Evolutionary conservation across 1,140 invertebrate genomes (phyloP).

Genomic region (Drosophila miranda): DNA sequence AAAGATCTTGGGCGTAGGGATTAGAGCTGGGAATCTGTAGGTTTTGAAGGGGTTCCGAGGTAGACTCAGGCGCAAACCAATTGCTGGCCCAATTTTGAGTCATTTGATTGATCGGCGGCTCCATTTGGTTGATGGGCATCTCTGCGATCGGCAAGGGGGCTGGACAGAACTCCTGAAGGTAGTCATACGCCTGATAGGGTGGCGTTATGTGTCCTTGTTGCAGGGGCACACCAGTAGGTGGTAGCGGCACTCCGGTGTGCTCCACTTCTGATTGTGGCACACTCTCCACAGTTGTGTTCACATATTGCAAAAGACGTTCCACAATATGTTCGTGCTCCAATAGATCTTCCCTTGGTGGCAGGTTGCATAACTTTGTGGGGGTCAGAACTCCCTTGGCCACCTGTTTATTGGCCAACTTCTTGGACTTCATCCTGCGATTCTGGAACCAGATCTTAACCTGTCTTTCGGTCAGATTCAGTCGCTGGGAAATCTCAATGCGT

Average conservation of each 20-base stretch:
- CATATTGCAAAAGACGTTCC: conserved; percentile 57
- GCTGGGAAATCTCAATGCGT: conserved; percentile 89
- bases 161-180: conserved; percentile 23
- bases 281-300: conserved; percentile 8
- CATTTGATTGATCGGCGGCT: not conserved
- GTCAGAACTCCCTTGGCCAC: not conserved
- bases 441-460: conserved; percentile 95
- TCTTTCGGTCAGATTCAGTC: conserved; percentile 89
- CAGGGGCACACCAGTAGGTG: too few relatives aligned
- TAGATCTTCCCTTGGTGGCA: not conserved
- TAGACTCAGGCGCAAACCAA: conserved; percentile 6
- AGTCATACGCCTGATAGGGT: conserved; percentile 32
- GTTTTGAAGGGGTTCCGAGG: not conserved
- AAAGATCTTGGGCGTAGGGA: not conserved
- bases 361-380: not conserved
- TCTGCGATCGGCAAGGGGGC: conserved; percentile 7
- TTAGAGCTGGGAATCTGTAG: not conserved
- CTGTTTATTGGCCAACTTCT: conserved; percentile 51
- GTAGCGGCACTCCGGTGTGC: too few relatives aligned
- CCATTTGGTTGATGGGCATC: not conserved
- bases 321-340: conserved; percentile 55
- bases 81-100: conserved; percentile 12
- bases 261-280: not conserved
- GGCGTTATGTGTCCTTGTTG: conserved; percentile 28
- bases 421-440: conserved; percentile 75